Conservation (phyloP, 2,888 invertebrate genomes). For the Trichogramma evanescens region DNA sequence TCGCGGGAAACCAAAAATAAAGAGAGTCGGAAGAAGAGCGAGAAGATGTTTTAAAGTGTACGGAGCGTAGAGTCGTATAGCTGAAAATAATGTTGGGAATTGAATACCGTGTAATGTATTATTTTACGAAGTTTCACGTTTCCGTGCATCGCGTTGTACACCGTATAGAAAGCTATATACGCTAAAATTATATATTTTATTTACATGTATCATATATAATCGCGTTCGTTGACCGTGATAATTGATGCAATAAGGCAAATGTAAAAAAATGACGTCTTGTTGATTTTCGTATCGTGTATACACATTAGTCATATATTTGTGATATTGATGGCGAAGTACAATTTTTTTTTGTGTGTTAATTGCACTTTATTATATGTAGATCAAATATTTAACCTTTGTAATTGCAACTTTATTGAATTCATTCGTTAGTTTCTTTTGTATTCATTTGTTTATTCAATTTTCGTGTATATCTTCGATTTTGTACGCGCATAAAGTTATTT, state of each 20-base stretch:
- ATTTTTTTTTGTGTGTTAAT: neutral
- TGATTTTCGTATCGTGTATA: neutral
- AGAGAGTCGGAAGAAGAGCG: too few species aligned
- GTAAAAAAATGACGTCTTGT: neutral
- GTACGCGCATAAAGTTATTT: neutral
- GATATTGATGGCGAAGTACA: neutral
- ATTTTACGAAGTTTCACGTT: too few species aligned
- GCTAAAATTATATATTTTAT: too few species aligned
- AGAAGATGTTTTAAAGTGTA: too few species aligned
- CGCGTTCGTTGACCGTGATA: neutral
- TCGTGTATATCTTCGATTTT: neutral
- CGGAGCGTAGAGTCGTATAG: too few species aligned
- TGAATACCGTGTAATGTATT: too few species aligned
- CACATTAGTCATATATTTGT: neutral
- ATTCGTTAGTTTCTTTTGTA: neutral
- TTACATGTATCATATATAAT: too few species aligned
- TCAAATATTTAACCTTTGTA: slow-evolving; percentile 10
- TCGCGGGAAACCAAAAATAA: too few species aligned
- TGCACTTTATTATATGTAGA: slow-evolving; percentile 3
- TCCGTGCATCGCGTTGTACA: too few species aligned
- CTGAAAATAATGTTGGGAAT: too few species aligned
- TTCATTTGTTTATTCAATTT: neutral
- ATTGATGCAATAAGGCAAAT: neutral
- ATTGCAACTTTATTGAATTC: slow-evolving; percentile 10
- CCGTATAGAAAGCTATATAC: too few species aligned